Base-by-base conservation (phyloP, 2,113 vertebrate species). In the Peucedramus taeniatus region DNA sequence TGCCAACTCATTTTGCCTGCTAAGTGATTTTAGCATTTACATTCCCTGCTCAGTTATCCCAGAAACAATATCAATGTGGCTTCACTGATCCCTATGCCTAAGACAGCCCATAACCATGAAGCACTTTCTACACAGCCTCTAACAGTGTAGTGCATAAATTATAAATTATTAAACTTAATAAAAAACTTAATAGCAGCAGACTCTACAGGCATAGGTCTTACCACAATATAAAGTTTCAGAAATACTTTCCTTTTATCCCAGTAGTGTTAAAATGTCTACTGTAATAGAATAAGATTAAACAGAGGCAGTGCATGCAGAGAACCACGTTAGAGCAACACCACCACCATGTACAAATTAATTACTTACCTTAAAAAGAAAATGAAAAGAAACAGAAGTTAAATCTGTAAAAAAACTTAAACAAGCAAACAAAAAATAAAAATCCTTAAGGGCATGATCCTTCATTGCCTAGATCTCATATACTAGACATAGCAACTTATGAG, bases 131-230 rank as follows among this genome's bases (percentile, higher is more conserved):
- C 26, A 53, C 8, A 37, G 65, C 28, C 15, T 90, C 53, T 69
- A 64, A 87, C 35, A 31, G 13, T 51, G 39, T 1, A 44, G 22
- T 33, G 40, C 27, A 53, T 63, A 72, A 96, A 86, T 19, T 30
- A 70, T 60, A 15, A 85, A 85, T 85, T 90, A 90, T 61, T 93
- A 19, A 93, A 88, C 61, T 68, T 80, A 15, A 71, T 56, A 56
- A 83, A 90, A 82, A 69, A 21, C 40, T 72, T 63, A 74, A 86
- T 4, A 87, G 28, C 42, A 92, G 33, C 35, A 72, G 21, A 83
- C 20, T 79, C 35, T 27, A 68, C 70, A 94, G 53, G 56, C 33
- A 13, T 10, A 56, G 39, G 31, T 61, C 54, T 69, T 53, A 44
- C 23, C 60, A 70, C n/a, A 90, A 66, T 79, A 91, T 6, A 54